Evolutionary conservation across 2,113 vertebrate species (phyloP).

Genomic region (Megalops atlanticus): DNA sequence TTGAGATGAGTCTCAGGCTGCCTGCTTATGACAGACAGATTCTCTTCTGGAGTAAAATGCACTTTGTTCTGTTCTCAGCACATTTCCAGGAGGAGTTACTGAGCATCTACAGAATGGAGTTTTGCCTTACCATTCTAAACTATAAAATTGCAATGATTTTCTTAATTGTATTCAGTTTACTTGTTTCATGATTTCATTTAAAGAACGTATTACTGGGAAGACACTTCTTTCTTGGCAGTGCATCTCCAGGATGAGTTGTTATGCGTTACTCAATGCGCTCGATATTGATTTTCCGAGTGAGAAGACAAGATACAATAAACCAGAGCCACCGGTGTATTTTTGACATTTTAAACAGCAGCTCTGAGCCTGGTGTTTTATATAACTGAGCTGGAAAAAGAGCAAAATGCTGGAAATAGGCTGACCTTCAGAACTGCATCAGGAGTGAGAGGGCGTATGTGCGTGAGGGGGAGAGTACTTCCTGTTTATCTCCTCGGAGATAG

Average conservation of each 20-base stretch:
- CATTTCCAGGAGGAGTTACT: background rate
- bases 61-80: too few relatives aligned
- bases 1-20: too few relatives aligned
- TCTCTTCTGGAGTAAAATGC: too few relatives aligned
- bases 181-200: background rate
- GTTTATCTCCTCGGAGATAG: background rate
- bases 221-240: background rate
- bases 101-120: background rate
- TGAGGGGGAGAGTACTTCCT: constrained; percentile 40
- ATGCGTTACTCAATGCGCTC: background rate
- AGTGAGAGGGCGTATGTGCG: background rate
- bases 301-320: background rate
- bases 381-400: constrained; percentile 33
- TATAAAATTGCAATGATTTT: background rate
- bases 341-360: constrained; percentile 35
- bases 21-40: too few relatives aligned
- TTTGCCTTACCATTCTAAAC: background rate
- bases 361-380: constrained; percentile 15
- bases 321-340: constrained; percentile 35
- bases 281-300: background rate
- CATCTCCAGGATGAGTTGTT: background rate
- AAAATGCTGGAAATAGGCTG: constrained; percentile 25
- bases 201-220: background rate
- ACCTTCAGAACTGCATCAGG: constrained; percentile 32
- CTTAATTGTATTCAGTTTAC: background rate